A percentile compares a stretch with the other conserved stretches of the same genome.
Conservation (phyloP, 2,113 vertebrate genomes). For the Sylvia atricapilla region DNA sequence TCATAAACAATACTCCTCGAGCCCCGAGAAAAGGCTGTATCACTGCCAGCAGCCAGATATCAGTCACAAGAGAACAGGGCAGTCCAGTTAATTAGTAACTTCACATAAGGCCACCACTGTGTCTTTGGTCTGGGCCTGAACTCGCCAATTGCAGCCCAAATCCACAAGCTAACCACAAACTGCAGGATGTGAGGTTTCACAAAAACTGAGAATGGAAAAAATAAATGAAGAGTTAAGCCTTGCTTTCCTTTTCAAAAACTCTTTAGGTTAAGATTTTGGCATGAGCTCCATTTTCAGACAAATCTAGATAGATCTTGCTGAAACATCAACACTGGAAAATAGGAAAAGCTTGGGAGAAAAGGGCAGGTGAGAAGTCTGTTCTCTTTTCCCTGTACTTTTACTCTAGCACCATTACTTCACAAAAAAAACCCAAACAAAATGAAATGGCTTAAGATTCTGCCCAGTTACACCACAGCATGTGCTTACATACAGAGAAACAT, state of each 20-base stretch:
- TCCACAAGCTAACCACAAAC: neutral
- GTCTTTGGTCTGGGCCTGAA: neutral
- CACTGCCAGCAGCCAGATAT: neutral
- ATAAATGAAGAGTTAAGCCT: neutral
- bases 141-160: neutral
- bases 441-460: neutral
- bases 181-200: neutral
- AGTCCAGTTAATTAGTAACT: neutral
- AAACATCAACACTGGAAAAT: neutral
- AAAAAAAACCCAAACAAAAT: no score
- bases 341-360: neutral
- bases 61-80: neutral
- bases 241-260: neutral
- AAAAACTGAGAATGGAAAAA: neutral
- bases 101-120: neutral
- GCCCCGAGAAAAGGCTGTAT: neutral
- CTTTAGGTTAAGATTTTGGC: neutral
- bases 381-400: neutral
- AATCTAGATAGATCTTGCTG: neutral
- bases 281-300: neutral
- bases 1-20: neutral
- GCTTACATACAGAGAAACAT: neutral
- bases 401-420: neutral
- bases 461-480: accelerated
- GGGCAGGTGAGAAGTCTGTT: neutral